phyloP scores from a whole-genome alignment of 2,888 invertebrate genomes.

The Athalia cordata region DNA sequence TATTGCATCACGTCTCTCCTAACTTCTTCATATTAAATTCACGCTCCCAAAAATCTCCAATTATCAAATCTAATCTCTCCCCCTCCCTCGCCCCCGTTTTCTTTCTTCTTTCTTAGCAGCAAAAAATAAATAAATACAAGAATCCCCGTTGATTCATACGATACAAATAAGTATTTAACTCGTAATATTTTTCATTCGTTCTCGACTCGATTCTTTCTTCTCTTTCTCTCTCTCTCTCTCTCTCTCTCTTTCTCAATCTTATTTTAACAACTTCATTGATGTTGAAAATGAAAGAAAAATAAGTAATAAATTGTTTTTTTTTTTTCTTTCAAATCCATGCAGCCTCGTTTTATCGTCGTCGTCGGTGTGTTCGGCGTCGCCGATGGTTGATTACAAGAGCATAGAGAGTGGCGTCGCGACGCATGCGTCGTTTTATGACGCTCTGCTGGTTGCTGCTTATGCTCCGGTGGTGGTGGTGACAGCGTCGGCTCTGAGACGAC shows the following conservation, averaged over 20 bases:
- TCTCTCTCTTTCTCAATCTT: constrained; percentile 23
- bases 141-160: too few relatives aligned
- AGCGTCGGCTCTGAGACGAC: neutral
- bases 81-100: too few relatives aligned
- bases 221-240: neutral
- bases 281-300: neutral
- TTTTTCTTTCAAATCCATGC: neutral
- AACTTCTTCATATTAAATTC: neutral
- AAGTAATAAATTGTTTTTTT: neutral
- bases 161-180: too few relatives aligned
- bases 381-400: neutral
- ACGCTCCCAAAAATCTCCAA: too few relatives aligned
- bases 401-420: neutral
- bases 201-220: neutral
- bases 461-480: neutral
- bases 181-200: too few relatives aligned
- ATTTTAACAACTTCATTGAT: constrained; percentile 36
- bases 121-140: too few relatives aligned
- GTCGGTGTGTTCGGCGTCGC: neutral
- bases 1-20: constrained; percentile 31
- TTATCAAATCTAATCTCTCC: too few relatives aligned
- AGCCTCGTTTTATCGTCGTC: constrained; percentile 4
- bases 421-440: constrained; percentile 9
- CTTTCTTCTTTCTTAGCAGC: too few relatives aligned
- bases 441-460: neutral